Evolutionary conservation across 30 jellyfish, hydroid and myxozoan genomes (phyloP).

Genomic region (Pelagia noctiluca): DNA sequence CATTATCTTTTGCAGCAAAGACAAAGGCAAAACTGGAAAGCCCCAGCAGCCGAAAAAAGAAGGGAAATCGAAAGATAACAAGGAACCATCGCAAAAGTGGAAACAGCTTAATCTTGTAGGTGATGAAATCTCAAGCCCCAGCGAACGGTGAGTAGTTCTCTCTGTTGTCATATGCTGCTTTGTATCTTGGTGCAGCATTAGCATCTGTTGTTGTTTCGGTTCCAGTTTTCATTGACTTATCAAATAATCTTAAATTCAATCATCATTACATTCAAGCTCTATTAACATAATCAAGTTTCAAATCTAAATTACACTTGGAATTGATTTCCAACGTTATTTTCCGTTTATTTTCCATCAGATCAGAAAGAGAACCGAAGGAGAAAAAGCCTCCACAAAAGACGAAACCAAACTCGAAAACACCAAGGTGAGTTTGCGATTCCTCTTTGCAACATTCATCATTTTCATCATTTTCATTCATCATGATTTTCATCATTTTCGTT

Average conservation of each 20-base stretch:
- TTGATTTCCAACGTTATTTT: no score
- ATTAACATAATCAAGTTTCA: no score
- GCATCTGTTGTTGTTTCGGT: no score
- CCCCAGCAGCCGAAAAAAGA: conserved; percentile 44
- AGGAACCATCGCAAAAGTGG: conserved; percentile 81
- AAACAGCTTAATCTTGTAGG: conserved; percentile 61
- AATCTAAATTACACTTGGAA: no score
- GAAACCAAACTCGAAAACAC: neutral
- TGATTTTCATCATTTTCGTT: no score
- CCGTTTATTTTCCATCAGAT: neutral
- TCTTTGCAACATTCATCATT: neutral
- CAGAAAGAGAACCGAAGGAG: neutral
- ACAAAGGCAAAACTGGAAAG: conserved; percentile 26
- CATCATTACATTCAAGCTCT: no score
- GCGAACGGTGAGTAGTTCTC: conserved; percentile 19
- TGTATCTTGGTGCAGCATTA: no score
- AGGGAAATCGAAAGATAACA: conserved; percentile 35
- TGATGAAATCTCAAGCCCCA: conserved; percentile 52
- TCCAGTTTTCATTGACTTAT: no score
- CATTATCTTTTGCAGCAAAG: conserved; percentile 48
- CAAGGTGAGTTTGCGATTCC: no score
- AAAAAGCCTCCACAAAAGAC: neutral
- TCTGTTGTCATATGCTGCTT: neutral
- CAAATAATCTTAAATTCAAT: no score
- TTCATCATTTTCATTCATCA: neutral